Evolutionary conservation across 2,113 vertebrate genomes (phyloP), one percentile per base, ranked within the genome.

Genomic region (Chionomys nivalis): DNA sequence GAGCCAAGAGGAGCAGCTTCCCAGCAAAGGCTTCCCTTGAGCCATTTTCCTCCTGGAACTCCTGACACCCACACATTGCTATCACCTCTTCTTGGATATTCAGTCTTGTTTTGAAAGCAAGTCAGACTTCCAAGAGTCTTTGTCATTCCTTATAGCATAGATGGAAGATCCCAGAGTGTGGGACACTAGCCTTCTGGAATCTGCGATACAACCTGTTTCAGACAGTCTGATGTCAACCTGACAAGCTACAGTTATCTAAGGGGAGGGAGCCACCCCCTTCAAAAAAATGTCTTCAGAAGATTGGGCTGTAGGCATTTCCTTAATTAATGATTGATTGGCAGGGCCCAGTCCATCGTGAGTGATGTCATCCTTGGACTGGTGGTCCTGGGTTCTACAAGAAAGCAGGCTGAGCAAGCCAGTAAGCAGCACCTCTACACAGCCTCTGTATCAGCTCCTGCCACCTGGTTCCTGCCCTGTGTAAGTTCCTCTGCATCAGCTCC

Each of bases 111-210:
- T 16, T 13, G 17, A 21, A 4, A 70, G 85, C 7, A 3, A 24
- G 11, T 36, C 63, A 76, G 58, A 24, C 23, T 44, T 65, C 33
- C 2, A 10, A 47, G 19, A 66, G 42, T 52, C 13, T 23, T 7
- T 66, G 58, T 8, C 21, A n/a, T 70, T 65, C 88, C 21, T 49
- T 16, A 19, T 12, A 49, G 21, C 19, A 39, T 1, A 8, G 31
- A 36, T 19, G 33, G 7, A 19, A 36, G 42, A 24, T 26, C 76
- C 66, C 68, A 61, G 24, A 68, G 7, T 55, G 3, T 2, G 49
- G 10, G 47, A 52, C 1, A 5, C 23, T 31, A 13, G 55, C 2
- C 28, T 31, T 0, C 0, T 3, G 33, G 28, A 7, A 47, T 66
- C 89, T 6, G 4, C 66, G 47, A 1, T 0, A 1, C 13, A 26